A percentile compares a stretch with the other conserved stretches of the same genome.
Conservation (phyloP, 2,113 vertebrate genomes). For the Uria aalge region DNA sequence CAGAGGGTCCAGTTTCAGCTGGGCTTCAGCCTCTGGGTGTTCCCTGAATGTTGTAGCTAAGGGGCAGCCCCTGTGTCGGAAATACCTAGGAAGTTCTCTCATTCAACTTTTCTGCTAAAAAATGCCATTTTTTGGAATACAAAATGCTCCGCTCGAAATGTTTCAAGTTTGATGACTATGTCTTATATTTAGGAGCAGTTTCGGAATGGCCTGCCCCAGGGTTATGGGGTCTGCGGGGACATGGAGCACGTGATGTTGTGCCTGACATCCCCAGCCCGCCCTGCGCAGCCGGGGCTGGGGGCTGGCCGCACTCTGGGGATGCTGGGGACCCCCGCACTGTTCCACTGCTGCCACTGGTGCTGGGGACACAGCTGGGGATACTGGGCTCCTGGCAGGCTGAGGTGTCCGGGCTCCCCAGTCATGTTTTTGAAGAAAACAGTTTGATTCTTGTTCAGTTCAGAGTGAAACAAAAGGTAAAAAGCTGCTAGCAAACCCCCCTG, state of each 20-base stretch:
- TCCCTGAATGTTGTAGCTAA: neutral
- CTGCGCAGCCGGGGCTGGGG: rapidly evolving
- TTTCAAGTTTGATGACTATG: neutral
- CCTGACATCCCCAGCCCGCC: rapidly evolving
- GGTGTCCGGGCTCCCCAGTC: rapidly evolving
- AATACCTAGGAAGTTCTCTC: neutral
- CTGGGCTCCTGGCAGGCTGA: neutral
- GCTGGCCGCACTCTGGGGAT: neutral
- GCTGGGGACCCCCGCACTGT: neutral
- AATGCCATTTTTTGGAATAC: neutral
- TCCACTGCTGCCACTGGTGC: neutral
- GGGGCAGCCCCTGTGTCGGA: neutral
- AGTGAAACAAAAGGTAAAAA: neutral
- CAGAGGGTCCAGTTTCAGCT: neutral
- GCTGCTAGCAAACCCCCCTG: rapidly evolving
- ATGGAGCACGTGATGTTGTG: neutral
- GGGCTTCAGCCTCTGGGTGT: neutral
- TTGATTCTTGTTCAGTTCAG: neutral
- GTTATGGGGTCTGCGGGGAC: neutral
- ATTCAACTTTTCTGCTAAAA: neutral
- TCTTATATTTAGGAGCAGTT: neutral
- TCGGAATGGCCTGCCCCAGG: rapidly evolving
- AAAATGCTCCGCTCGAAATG: neutral
- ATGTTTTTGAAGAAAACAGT: neutral
- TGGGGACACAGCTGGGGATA: rapidly evolving